Evolutionary conservation across 2,888 invertebrate species (phyloP), one percentile per base, ranked within the genome.

Genomic region (Dryadula phaetusa): DNA sequence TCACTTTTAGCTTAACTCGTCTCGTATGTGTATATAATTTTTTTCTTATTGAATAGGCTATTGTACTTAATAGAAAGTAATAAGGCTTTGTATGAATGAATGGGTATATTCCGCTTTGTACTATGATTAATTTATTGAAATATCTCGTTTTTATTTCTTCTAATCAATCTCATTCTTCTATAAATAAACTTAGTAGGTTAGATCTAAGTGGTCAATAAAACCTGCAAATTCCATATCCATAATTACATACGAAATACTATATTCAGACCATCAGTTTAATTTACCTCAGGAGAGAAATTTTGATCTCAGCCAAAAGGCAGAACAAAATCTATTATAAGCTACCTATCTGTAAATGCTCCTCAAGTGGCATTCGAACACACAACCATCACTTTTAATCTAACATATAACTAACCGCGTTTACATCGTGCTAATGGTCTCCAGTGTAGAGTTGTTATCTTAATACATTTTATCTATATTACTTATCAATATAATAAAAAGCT

Each of bases 1-100:
- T 72, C 62, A 67, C 63, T 66, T 71, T 67, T 56, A 42, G 67
- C 72, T 67, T 68, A 62, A 67, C 67, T 67, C 52, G 28, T 18
- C 52, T 5, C 52, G 28, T 52, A 64, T 68, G 52, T 52, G 46
- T 40, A 25, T 58, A 62, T 58, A 58, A 40, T 16, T 54, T 69
- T n/a, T 61, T 46, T 47, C 40, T 52, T 65, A 49, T 58, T 66
- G 58, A 63, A 54, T 66, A 54, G 53, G 40, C 66, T 60, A 69
- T 69, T 70, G 69, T 70, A 47, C 7, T 46, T 44, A 28, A 60
- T 63, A 63, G 66, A 66, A 66, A 69, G 69, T 56, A 56, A 47
- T 62, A 49, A 62, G 37, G 65, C 40, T 49, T 49, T 44, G 54
- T 46, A 14, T 16, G 10, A n/a, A 34, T 20, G 34, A 62, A 62